Conservation (phyloP, 2,113 vertebrate species). For the Orcinus orca region DNA sequence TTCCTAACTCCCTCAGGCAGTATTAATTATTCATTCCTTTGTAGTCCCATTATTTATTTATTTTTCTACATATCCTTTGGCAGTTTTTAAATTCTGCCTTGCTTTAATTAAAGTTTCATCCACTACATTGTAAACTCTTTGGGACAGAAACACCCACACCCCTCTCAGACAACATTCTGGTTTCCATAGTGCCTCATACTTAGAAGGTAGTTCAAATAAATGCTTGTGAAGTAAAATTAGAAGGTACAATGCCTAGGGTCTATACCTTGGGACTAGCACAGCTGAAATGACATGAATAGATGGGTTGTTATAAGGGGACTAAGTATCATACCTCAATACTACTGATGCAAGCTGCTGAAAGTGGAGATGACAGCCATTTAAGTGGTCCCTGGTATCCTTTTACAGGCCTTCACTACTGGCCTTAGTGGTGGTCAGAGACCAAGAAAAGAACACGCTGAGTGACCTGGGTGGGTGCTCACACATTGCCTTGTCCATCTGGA, state of each 20-base stretch:
- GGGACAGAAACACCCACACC: background rate
- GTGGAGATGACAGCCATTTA: background rate
- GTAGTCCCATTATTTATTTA: background rate
- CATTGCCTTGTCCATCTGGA: background rate
- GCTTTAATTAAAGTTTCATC: background rate
- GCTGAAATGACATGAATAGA: background rate
- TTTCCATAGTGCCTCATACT: background rate
- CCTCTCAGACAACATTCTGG: background rate
- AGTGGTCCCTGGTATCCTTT: background rate
- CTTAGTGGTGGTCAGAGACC: background rate
- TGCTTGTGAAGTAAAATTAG: background rate
- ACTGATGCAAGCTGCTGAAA: background rate
- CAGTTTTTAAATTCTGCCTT: background rate
- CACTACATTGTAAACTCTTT: background rate
- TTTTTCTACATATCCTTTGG: background rate
- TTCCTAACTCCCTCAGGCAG: background rate
- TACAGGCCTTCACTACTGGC: background rate
- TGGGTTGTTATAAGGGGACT: background rate
- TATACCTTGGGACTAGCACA: background rate
- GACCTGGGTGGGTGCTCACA: background rate
- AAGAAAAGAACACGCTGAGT: background rate
- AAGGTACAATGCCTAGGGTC: background rate
- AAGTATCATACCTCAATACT: background rate
- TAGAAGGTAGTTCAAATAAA: conserved; percentile 23
- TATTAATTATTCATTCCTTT: background rate